Evolutionary conservation across 2,113 vertebrate species (phyloP).

Genomic region (Tragelaphus strepsiceros): DNA sequence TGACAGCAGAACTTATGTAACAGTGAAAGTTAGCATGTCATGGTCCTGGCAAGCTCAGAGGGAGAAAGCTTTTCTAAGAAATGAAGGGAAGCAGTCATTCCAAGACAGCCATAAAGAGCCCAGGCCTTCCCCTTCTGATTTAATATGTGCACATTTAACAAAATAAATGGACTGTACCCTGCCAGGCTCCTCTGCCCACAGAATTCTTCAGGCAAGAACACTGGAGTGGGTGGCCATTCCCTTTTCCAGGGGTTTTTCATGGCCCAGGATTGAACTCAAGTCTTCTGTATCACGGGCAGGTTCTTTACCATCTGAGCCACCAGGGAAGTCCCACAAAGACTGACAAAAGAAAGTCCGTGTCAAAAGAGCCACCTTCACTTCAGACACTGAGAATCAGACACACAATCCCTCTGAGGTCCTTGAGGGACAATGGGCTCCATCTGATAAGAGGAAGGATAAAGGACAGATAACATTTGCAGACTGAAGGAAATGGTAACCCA

Average conservation of each 20-base stretch:
- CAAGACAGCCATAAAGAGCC: not conserved
- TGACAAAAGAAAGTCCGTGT: not conserved
- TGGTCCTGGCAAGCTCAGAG: too few relatives aligned
- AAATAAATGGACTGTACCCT: not conserved
- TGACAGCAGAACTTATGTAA: not conserved
- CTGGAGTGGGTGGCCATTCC: not conserved
- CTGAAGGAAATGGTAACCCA: not conserved
- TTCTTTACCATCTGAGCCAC: not conserved
- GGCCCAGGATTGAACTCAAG: not conserved
- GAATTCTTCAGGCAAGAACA: not conserved
- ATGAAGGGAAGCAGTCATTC: not conserved
- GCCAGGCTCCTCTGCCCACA: not conserved
- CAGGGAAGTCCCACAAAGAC: not conserved
- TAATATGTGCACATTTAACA: rapidly evolving
- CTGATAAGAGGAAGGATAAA: not conserved
- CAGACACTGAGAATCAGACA: not conserved
- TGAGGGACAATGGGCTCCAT: not conserved
- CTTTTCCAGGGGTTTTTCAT: not conserved
- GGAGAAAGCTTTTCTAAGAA: not conserved
- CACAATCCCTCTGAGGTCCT: not conserved
- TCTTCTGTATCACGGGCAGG: rapidly evolving
- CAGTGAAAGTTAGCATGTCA: too few relatives aligned
- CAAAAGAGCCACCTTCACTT: not conserved
- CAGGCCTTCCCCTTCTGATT: rapidly evolving
- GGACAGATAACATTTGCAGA: not conserved